Conservation (phyloP, 1,140 invertebrate genomes). For the Drosophila lini region DNA sequence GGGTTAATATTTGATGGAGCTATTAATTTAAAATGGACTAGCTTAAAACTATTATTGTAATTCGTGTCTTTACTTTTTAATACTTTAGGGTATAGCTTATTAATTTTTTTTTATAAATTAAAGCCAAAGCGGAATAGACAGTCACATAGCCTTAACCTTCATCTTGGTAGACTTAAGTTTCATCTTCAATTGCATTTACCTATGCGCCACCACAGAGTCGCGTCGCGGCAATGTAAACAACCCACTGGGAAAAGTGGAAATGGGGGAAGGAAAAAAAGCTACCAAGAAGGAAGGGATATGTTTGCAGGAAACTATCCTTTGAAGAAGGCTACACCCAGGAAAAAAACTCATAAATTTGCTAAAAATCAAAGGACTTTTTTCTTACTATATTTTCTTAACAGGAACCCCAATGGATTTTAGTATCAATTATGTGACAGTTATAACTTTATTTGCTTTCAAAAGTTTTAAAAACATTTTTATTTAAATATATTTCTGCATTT, state of each 20-base stretch:
- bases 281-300: constrained; percentile 1
- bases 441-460: neutral
- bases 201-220: constrained; percentile 42
- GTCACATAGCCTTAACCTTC: constrained; percentile 20
- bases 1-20: neutral
- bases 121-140: constrained; percentile 2
- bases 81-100: neutral
- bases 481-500: too few relatives aligned
- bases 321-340: neutral
- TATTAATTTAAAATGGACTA: neutral
- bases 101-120: neutral
- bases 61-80: neutral
- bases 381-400: neutral
- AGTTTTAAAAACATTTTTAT: neutral
- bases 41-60: neutral
- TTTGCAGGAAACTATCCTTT: constrained; percentile 15
- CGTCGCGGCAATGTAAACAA: constrained; percentile 59
- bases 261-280: neutral
- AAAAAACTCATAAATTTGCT: neutral
- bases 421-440: neutral
- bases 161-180: constrained; percentile 21
- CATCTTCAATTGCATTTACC: constrained; percentile 43
- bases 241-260: constrained; percentile 14
- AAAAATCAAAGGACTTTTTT: neutral
- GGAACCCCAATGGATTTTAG: neutral